Conservation (phyloP, 2,888 invertebrate species). For the Micropterix aruncella region DNA sequence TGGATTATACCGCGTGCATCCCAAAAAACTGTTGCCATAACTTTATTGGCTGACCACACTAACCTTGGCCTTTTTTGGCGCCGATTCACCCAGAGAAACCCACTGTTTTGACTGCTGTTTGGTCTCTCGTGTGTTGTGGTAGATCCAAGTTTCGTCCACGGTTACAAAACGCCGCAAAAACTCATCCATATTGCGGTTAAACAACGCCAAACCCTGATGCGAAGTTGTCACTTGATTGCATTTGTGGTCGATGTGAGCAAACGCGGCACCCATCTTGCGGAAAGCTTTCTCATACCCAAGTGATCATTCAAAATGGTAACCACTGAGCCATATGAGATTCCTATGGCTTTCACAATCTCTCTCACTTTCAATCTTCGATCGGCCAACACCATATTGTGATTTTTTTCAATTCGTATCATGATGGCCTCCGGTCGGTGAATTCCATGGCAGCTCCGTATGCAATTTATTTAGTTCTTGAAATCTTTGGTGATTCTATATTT, state of each 20-base stretch:
- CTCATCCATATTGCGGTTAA: conserved; percentile 12
- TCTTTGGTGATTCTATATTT: too few species aligned
- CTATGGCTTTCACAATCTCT: conserved; percentile 10
- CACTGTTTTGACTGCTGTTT: conserved; percentile 11
- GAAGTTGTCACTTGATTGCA: conserved; percentile 10
- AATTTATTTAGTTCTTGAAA: too few species aligned
- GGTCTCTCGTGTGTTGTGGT: conserved; percentile 16
- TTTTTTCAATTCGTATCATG: conserved; percentile 14
- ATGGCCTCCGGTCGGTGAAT: too few species aligned
- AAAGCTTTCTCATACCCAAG: conserved; percentile 14
- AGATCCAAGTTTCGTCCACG: conserved; percentile 18
- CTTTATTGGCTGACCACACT: conserved; percentile 12
- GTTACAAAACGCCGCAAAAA: conserved; percentile 15
- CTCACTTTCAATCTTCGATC: conserved; percentile 10
- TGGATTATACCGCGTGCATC: conserved; percentile 1
- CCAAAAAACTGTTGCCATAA: conserved; percentile 10
- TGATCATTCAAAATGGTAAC: conserved; percentile 12
- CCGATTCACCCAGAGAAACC: conserved; percentile 12
- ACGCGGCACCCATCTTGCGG: conserved; percentile 16
- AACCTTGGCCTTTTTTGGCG: conserved; percentile 14
- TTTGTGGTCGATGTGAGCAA: conserved; percentile 13
- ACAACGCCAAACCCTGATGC: conserved; percentile 12
- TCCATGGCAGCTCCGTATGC: too few species aligned
- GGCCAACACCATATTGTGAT: conserved; percentile 11
- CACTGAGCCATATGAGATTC: conserved; percentile 9